Evolutionary conservation across 2,888 invertebrate genomes (phyloP).

Genomic region (Heliconius ismenius): DNA sequence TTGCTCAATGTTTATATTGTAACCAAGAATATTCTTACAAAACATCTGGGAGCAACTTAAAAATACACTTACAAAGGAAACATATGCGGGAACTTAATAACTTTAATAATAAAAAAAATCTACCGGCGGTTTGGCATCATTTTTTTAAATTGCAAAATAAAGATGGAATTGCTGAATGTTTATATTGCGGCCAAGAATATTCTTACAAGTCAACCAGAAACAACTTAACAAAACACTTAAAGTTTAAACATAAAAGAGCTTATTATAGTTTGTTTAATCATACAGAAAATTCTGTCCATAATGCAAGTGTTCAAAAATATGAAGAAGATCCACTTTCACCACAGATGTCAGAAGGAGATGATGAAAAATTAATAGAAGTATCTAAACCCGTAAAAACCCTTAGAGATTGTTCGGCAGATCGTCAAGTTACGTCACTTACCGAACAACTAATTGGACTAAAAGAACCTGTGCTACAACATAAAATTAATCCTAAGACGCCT

Average conservation of each 20-base stretch:
- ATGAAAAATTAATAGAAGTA: background rate
- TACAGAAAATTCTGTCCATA: background rate
- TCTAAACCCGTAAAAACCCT: background rate
- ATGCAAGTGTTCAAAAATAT: background rate
- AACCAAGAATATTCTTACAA: conserved; percentile 3
- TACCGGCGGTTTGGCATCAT: background rate
- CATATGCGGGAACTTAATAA: background rate
- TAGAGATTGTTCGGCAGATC: background rate
- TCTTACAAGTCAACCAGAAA: background rate
- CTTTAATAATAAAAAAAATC: background rate
- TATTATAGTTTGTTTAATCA: background rate
- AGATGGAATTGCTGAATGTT: conserved; percentile 3
- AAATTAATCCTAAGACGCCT: too few species aligned
- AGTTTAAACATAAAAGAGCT: background rate
- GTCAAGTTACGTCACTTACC: background rate
- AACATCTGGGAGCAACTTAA: background rate
- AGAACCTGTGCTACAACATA: background rate
- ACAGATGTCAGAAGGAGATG: background rate
- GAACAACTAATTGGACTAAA: background rate
- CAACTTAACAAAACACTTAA: conserved; percentile 13
- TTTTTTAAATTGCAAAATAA: background rate
- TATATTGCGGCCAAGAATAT: background rate
- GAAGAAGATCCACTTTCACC: background rate
- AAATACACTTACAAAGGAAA: background rate
- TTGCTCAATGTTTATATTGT: conserved; percentile 5